A percentile compares a stretch with the other conserved stretches of the same genome.
Conservation (phyloP, 2,888 invertebrate genomes). For the Eurytoma adleriae region DNA sequence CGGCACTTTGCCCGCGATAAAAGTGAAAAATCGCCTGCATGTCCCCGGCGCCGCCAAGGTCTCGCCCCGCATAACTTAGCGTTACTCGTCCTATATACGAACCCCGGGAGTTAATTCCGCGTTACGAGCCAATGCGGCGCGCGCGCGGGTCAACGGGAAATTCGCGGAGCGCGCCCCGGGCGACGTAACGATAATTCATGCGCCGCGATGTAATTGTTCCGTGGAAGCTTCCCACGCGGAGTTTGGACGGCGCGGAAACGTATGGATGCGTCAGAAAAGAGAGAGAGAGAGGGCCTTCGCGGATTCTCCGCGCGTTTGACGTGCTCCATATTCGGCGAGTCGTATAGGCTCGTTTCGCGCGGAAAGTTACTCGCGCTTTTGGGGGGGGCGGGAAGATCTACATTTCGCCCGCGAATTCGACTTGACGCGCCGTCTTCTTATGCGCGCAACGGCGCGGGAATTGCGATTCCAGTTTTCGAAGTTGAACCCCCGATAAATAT, state of each 20-base stretch:
- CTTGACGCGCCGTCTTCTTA: too few species aligned
- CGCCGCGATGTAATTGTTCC: conserved; percentile 1
- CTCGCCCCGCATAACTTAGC: neutral
- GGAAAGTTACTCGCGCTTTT: neutral
- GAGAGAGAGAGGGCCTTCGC: neutral
- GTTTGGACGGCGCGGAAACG: neutral
- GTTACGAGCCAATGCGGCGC: neutral
- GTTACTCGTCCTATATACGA: neutral
- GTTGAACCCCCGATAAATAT: too few species aligned
- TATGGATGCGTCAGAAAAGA: neutral
- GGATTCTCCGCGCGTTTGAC: neutral
- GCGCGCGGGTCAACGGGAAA: neutral
- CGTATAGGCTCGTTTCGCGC: too few species aligned
- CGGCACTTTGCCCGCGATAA: conserved; percentile 31
- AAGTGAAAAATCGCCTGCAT: conserved; percentile 24
- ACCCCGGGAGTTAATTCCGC: conserved; percentile 2
- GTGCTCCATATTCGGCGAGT: neutral
- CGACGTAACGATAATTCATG: too few species aligned
- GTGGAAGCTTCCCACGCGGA: neutral
- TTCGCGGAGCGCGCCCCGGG: neutral
- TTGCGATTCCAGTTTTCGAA: too few species aligned
- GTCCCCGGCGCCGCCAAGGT: neutral
- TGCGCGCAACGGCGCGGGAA: too few species aligned
- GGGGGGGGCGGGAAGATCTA: neutral
- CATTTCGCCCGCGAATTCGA: too few species aligned